These are phyloP conservation scores for Pseudococcus longispinus DNA, from an alignment of 2,888 invertebrate genomes.

Conservation along the genomic window DNA sequence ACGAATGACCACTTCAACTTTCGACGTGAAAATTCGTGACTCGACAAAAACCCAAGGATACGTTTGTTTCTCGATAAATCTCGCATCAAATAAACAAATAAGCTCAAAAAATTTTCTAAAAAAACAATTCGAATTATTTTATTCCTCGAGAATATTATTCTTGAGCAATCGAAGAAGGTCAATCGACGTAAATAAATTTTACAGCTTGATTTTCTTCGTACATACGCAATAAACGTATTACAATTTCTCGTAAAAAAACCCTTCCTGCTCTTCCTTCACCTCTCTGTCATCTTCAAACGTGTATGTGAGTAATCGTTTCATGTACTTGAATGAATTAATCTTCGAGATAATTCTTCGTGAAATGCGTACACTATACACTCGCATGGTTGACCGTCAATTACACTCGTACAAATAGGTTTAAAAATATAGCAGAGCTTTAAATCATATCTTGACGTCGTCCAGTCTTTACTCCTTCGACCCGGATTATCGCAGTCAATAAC, in stretches of 20 bases:
- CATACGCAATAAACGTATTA: background rate
- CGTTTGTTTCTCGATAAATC: background rate
- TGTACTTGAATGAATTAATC: background rate
- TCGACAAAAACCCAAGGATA: background rate
- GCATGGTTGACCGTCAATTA: background rate
- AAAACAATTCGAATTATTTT: background rate
- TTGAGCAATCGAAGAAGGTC: background rate
- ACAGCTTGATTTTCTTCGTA: background rate
- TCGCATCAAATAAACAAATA: background rate
- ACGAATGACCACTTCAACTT: background rate
- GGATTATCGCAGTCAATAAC: background rate
- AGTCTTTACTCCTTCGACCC: conserved; percentile 8
- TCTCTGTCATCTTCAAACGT: background rate
- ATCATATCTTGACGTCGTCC: conserved; percentile 1
- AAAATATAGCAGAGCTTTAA: background rate
- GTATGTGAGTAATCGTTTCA: background rate
- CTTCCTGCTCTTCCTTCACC: background rate
- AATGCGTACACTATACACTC: background rate
- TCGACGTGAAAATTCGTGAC: background rate
- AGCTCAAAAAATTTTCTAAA: background rate
- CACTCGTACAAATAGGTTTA: background rate
- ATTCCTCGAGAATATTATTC: background rate
- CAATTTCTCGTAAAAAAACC: background rate
- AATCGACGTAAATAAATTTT: background rate
- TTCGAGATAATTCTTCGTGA: background rate